Evolutionary conservation across 2,888 invertebrate genomes (phyloP).

Genomic region (Psylliodes chrysocephalus): DNA sequence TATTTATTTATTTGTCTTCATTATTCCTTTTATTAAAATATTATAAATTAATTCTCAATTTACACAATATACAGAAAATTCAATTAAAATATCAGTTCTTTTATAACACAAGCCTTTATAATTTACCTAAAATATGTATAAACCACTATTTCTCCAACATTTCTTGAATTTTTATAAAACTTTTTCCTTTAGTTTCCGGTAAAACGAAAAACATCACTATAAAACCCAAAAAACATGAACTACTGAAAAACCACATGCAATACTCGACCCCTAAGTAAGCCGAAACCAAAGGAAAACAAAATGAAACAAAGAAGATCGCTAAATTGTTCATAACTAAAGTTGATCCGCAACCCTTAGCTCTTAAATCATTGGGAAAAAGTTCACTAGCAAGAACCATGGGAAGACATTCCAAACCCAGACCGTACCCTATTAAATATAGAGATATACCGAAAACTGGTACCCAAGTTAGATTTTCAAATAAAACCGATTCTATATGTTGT

Average conservation of each 20-base stretch:
- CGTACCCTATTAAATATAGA: constrained; percentile 78
- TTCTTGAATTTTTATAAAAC: constrained; percentile 40
- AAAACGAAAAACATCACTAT: constrained; percentile 34
- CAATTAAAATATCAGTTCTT: too few species aligned
- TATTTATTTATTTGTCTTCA: too few species aligned
- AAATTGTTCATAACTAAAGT: constrained; percentile 30
- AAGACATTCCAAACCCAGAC: constrained; percentile 75
- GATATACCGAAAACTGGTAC: constrained; percentile 76
- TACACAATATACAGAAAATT: too few species aligned
- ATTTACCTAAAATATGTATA: too few species aligned
- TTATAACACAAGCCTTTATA: too few species aligned
- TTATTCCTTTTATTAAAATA: too few species aligned
- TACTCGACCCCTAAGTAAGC: constrained; percentile 29
- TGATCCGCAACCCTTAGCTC: constrained; percentile 68
- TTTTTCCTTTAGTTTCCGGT: constrained; percentile 47
- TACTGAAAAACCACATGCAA: constrained; percentile 42
- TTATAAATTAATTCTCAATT: too few species aligned
- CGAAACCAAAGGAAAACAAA: constrained; percentile 41
- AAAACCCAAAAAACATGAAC: constrained; percentile 27
- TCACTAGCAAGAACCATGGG: constrained; percentile 86
- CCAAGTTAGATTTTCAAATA: constrained; percentile 67
- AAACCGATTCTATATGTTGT: constrained; percentile 53
- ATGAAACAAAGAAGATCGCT: constrained; percentile 36
- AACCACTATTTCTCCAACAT: too few species aligned
- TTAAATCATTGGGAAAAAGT: constrained; percentile 80